Base-by-base conservation (phyloP, 2,888 invertebrate genomes). In the Xylophagus ater region DNA sequence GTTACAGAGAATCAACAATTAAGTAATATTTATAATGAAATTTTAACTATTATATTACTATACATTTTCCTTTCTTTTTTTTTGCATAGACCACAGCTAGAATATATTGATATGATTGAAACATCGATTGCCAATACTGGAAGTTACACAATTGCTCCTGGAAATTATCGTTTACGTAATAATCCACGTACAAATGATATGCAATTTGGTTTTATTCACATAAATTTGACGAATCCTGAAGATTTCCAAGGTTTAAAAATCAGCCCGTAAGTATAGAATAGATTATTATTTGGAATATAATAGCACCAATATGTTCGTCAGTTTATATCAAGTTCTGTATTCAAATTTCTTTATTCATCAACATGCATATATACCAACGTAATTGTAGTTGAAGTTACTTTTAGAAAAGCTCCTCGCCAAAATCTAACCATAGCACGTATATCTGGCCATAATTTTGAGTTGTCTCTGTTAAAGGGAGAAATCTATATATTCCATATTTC, bases 191-290 rank as follows among this genome's bases (percentile, higher is more conserved):
- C 77, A 34, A 70, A 68, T 29, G 84, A 87, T 51, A 74, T 87
- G 68, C 78, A 81, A 56, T 89, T 88, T 56, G 92, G 88, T 26
- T 89, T 88, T 53, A 68, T 89, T 34, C 85, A 83, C 60, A 85
- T 92, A 41, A 90, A 89, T 62, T 65, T 92, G 44, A 88, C 88
- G 0, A 79, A 82, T 32, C 82, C 88, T 2, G 69, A 71, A 42
- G 71, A 74, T 31, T 76, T 74, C 51, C 73, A 73, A 32, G 75
- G 75, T 25, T 64, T 81, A 32, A 57, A 70, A 4, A 71, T 80
- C 49, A 77, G 82, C 35, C 85, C 86, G 81, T 85, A 66, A 78
- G 81, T 78, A 59, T 40, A 13, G n/a, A n/a, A n/a, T n/a, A n/a
- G n/a, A n/a, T n/a, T n/a, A n/a, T n/a, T n/a, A n/a, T n/a, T n/a